A percentile compares a stretch with the other conserved stretches of the same genome.
Conservation (phyloP, 2,113 vertebrate genomes). For the Prunella himalayana region DNA sequence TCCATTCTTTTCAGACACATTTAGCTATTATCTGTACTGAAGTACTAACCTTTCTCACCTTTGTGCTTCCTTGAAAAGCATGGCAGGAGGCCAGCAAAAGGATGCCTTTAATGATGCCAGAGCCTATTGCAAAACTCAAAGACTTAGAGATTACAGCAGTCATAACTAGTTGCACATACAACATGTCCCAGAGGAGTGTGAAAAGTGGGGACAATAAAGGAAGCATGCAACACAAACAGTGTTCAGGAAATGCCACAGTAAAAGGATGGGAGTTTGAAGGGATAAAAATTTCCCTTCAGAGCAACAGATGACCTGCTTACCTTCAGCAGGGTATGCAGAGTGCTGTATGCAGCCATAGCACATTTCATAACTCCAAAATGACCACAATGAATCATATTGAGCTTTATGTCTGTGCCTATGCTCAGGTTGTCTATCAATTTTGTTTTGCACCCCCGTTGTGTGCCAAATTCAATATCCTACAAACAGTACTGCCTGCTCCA, state of each 20-base stretch:
- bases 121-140: conserved; percentile 8
- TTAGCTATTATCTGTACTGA: conserved; percentile 24
- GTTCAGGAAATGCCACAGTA: neutral
- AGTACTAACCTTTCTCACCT: conserved; percentile 46
- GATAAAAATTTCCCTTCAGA: neutral
- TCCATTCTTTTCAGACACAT: conserved; percentile 20
- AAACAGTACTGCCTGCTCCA: neutral
- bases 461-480: neutral
- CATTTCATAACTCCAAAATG: neutral
- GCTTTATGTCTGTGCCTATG: neutral
- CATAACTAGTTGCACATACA: neutral
- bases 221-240: neutral
- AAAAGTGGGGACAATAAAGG: neutral
- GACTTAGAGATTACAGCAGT: neutral
- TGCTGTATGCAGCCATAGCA: neutral
- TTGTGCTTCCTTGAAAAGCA: conserved; percentile 9
- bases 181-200: neutral
- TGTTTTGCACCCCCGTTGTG: neutral
- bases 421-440: neutral
- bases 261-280: neutral
- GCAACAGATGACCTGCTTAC: neutral
- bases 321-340: neutral
- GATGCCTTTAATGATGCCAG: conserved; percentile 12
- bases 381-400: neutral
- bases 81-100: neutral